Evolutionary conservation across 2,888 invertebrate genomes (phyloP).

Genomic region (Phyllotreta striolata): DNA sequence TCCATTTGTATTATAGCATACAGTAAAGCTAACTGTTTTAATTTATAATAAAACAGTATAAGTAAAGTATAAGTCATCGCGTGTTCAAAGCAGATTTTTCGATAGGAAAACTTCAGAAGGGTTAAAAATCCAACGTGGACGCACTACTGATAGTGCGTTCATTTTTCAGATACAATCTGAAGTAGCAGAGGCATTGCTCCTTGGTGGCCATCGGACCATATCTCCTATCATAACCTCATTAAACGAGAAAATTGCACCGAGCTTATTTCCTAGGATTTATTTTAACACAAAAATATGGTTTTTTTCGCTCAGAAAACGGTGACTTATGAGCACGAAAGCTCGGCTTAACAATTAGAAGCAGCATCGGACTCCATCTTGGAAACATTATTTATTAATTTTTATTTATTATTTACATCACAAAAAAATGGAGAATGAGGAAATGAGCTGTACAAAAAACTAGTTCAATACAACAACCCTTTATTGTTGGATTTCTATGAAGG

Average conservation of each 20-base stretch:
- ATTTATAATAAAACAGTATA: too few relatives aligned
- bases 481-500: too few relatives aligned
- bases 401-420: too few relatives aligned
- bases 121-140: slow-evolving; percentile 37
- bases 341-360: not conserved
- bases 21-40: too few relatives aligned
- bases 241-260: slow-evolving; percentile 56
- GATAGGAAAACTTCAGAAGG: slow-evolving; percentile 12
- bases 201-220: slow-evolving; percentile 56
- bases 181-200: slow-evolving; percentile 56
- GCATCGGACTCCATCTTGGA: not conserved
- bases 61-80: slow-evolving; percentile 27
- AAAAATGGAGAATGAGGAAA: too few relatives aligned
- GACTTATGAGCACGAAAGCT: slow-evolving; percentile 28
- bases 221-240: slow-evolving; percentile 59
- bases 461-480: too few relatives aligned
- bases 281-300: slow-evolving; percentile 33
- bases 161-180: slow-evolving; percentile 50
- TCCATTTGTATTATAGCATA: too few relatives aligned
- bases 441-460: too few relatives aligned
- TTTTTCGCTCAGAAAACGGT: slow-evolving; percentile 23
- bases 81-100: slow-evolving; percentile 18
- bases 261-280: slow-evolving; percentile 44
- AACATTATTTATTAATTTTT: too few relatives aligned
- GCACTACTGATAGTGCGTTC: slow-evolving; percentile 51